Percentiles rank a stretch among this genome's conserved stretches.
Conservation (phyloP, 2,797 vertebrate genomes). For the Aphelocoma californica region DNA sequence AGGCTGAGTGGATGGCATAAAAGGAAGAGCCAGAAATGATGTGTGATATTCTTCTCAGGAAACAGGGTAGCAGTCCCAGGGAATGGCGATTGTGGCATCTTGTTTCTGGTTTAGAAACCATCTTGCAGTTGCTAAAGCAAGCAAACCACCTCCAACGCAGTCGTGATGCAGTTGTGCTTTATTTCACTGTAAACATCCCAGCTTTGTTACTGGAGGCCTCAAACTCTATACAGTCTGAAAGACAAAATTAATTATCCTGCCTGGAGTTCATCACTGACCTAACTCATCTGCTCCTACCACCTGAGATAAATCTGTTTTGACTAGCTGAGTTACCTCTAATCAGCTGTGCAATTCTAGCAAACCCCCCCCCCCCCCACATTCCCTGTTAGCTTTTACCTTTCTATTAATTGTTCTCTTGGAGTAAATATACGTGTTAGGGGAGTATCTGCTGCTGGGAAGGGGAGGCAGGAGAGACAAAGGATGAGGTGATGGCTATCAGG, state of each 20-base stretch:
- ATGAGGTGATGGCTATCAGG: neutral
- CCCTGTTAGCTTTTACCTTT: neutral
- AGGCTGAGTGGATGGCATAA: neutral
- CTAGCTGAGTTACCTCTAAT: neutral
- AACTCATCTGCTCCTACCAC: neutral
- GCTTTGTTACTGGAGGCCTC: neutral
- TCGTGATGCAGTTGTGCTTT: neutral
- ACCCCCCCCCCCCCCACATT: fast-evolving
- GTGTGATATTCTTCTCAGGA: neutral
- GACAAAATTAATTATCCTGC: neutral
- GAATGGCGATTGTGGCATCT: neutral
- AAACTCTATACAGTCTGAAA: neutral
- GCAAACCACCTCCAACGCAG: neutral
- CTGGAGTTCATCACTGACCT: neutral
- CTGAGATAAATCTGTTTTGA: neutral
- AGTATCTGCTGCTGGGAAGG: neutral
- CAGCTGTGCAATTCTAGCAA: neutral
- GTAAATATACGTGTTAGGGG: neutral
- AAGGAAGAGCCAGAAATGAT: neutral
- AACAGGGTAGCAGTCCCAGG: neutral
- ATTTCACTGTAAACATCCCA: neutral
- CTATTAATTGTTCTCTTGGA: neutral
- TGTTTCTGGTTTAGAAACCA: neutral
- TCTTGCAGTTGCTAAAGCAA: neutral
- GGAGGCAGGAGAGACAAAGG: neutral